Evolutionary conservation across 2,113 vertebrate species (phyloP), one percentile per base, ranked within the genome.

Genomic region (Perca fluviatilis): DNA sequence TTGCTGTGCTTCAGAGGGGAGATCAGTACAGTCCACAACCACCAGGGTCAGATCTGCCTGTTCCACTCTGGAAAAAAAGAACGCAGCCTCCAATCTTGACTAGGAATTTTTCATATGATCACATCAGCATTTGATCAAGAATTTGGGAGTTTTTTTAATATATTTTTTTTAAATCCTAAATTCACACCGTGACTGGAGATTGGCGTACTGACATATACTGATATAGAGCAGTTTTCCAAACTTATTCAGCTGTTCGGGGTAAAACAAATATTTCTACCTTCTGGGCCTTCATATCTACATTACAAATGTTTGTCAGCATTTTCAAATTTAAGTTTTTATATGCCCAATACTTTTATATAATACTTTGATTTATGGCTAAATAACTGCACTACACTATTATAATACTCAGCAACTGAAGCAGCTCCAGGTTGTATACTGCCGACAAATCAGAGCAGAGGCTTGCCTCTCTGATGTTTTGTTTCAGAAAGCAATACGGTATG

Each of bases 1-100:
- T 57, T 69, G 19, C 23, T 65, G 74, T 10, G 25, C 30, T 3
- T 92, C 84, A n/a, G 75, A 49, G 8, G 86, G 87, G 6, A 94
- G 79, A 9, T 65, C 46, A 62, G 81, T 36, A 54, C 70, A 89
- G 75, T 94, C 93, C 74, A 93, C 89, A 16, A 94, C 91, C 79
- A 94, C 79, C 75, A 94, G 83, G 11, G 91, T 92, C 91, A 94
- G 81, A 86, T 94, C 93, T 0, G 93, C 93, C 84, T 92, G 89
- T 43, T 91, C 77, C 83, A 94, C 77, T 75, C 93, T 94, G 72
- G 12, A 81, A n/a, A 66, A 66, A 74, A 83, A 46, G 12, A 47
- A 12, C 72, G 15, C 12, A 56, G 6, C 6, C 16, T 62, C 15
- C 53, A 33, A 51, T 25, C 30, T 33, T 21, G 19, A 56, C 25